Conservation (phyloP, 2,888 invertebrate genomes). For the Xanthorhoe designata region DNA sequence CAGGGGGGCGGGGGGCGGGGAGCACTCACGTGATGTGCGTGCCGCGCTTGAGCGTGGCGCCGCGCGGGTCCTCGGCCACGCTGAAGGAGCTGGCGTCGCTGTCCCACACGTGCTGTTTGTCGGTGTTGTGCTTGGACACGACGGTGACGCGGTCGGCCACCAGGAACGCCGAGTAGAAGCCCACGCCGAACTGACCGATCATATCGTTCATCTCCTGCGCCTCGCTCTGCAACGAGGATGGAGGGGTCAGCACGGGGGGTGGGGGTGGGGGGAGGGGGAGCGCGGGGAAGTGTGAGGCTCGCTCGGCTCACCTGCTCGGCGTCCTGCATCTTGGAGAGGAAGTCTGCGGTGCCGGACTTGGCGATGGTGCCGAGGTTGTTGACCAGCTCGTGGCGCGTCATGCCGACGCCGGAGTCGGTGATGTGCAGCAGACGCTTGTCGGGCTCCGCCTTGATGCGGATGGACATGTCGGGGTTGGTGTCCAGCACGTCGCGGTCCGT, state of each 20-base stretch:
- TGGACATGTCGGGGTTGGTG: constrained; percentile 92
- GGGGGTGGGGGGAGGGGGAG: not conserved
- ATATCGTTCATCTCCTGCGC: constrained; percentile 95
- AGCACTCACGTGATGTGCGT: constrained; percentile 90
- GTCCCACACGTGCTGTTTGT: constrained; percentile 98
- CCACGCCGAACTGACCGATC: constrained; percentile 99
- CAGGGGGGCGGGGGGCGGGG: constrained; percentile 63
- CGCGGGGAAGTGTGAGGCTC: too few relatives aligned
- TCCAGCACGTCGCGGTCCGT: constrained; percentile 93
- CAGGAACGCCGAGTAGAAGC: constrained; percentile 99
- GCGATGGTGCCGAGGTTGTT: constrained; percentile 99
- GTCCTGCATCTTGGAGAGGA: constrained; percentile 95
- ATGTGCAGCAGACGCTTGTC: constrained; percentile 96
- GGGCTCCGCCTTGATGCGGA: constrained; percentile 97
- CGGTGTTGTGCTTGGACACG: constrained; percentile 97
- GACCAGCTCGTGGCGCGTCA: constrained; percentile 97
- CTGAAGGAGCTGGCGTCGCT: constrained; percentile 96
- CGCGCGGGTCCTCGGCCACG: constrained; percentile 97
- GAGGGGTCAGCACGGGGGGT: not conserved
- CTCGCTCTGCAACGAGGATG: constrained; percentile 56
- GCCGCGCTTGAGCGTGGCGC: constrained; percentile 95
- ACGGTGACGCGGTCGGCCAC: constrained; percentile 98
- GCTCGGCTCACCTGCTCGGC: constrained; percentile 68
- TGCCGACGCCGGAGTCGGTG: constrained; percentile 98
- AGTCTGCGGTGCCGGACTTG: constrained; percentile 98